Percentiles rank a stretch among this genome's conserved stretches.
Evolutionary conservation across 1,140 invertebrate genomes (phyloP).

Genomic region (Atta cephalotes): DNA sequence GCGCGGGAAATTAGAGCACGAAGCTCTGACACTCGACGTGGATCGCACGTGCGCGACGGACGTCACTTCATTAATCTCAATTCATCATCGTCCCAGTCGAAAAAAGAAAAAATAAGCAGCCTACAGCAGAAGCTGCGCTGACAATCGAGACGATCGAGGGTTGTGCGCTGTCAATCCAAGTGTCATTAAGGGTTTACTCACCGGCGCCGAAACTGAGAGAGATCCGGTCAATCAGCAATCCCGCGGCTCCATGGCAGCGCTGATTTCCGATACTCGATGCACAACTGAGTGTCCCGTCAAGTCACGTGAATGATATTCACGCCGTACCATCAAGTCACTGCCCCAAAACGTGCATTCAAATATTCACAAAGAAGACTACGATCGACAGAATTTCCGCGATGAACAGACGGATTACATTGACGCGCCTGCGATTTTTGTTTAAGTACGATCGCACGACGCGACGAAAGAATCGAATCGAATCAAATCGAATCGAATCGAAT

Average conservation of each 20-base stretch:
- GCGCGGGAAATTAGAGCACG: conserved; percentile 1
- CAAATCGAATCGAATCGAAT: background rate
- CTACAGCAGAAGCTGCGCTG: background rate
- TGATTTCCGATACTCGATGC: background rate
- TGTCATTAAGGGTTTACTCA: conserved; percentile 10
- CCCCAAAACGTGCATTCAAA: background rate
- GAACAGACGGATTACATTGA: background rate
- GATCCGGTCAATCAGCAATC: conserved; percentile 24
- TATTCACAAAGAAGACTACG: background rate
- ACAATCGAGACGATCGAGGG: background rate
- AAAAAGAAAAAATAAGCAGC: background rate
- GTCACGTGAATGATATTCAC: background rate
- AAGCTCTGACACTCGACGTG: background rate
- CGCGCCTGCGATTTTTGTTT: background rate
- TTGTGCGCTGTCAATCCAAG: background rate
- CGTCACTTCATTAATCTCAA: conserved; percentile 1
- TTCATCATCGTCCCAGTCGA: background rate
- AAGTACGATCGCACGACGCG: conserved; percentile 7
- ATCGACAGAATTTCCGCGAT: background rate
- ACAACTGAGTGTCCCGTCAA: conserved; percentile 8
- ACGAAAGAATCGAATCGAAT: background rate
- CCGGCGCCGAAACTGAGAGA: conserved; percentile 22
- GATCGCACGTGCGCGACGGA: background rate
- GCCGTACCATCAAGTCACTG: conserved; percentile 33
- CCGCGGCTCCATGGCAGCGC: conserved; percentile 30